phyloP scores from a whole-genome alignment of 2,888 invertebrate genomes.

The Drosophila tripunctata region DNA sequence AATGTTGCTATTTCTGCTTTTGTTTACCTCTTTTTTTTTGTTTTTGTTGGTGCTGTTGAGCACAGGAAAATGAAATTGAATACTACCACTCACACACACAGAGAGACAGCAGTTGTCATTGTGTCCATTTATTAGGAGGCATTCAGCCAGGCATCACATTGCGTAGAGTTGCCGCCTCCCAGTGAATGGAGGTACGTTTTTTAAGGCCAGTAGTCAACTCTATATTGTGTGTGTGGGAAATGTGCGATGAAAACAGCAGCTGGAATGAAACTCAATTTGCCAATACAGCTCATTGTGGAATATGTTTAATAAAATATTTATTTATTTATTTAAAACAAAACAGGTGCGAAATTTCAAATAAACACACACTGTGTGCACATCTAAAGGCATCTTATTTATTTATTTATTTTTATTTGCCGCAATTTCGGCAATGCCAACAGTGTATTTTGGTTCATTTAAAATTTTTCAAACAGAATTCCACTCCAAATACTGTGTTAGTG shows the following conservation, averaged over 20 bases:
- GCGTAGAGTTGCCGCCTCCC: conserved; percentile 22
- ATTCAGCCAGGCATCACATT: conserved; percentile 58
- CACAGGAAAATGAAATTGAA: conserved; percentile 47
- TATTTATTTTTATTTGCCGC: conserved; percentile 58
- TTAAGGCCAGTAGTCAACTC: conserved; percentile 11
- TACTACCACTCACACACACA: conserved; percentile 4
- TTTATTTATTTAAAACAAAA: conserved; percentile 43
- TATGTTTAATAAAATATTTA: conserved; percentile 69
- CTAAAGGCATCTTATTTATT: conserved; percentile 41
- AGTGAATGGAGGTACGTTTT: conserved; percentile 29
- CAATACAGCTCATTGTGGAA: conserved; percentile 9
- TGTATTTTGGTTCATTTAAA: conserved; percentile 22
- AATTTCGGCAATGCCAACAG: conserved; percentile 19
- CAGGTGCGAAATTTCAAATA: conserved; percentile 68
- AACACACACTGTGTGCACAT: conserved; percentile 19
- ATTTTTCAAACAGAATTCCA: conserved; percentile 8
- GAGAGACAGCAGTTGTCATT: conserved; percentile 18
- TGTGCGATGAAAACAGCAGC: not conserved
- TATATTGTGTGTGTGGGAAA: conserved; percentile 38
- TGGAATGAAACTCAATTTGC: conserved; percentile 55
- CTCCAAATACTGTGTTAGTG: conserved; percentile 13
- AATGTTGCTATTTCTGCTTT: conserved; percentile 13
- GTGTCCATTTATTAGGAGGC: conserved; percentile 67
- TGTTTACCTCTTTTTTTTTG: not conserved
- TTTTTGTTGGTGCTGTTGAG: conserved; percentile 13